Evolutionary conservation across 2,888 invertebrate species (phyloP), one percentile per base, ranked within the genome.

Genomic region (Boloria euphrosyne): DNA sequence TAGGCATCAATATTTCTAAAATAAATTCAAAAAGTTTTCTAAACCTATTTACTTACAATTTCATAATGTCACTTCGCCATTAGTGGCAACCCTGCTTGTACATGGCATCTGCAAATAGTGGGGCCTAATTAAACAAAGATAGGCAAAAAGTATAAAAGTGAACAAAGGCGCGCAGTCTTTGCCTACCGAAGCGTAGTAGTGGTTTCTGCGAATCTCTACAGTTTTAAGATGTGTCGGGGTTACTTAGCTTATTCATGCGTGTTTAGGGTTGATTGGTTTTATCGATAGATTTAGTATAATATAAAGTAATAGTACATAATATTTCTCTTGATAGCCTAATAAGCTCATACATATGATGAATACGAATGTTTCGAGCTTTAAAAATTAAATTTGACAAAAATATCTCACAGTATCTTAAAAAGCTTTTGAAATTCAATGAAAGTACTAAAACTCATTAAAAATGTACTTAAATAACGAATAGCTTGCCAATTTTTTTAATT

Each of bases 231-330:
- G 73, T 74, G 74, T 89, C 90, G 78, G 81, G 80, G 77, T 77
- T 78, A 78, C 82, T 90, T 85, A 90, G 90, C 72, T 77, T 78
- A 82, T 76, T 83, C 84, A 81, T 76, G 79, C 86, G 83, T 84
- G 66, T 63, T 52, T 71, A 65, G 73, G 51, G 73, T 68, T 71
- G 74, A 50, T 60, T 57, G 62, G 54, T 61, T 7, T 61, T 69
- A 69, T 72, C 73, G 73, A 75, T 70, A 74, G 54, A 57, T 54
- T 6, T 14, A 54, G 54, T 53, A 27, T n/a, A 38, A 17, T 38
- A 53, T n/a, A 55, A 50, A 46, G 38, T 22, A 10, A 38, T 51
- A 14, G 13, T 38, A 38, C 10, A 38, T 10, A 31, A n/a, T n/a
- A 22, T 22, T 22, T 22, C 1, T 31, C 6, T 6, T 31, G 6